These are phyloP conservation scores for Nothoprocta perdicaria DNA, from an alignment of 2,113 vertebrate genomes.

Conservation along the genomic window DNA sequence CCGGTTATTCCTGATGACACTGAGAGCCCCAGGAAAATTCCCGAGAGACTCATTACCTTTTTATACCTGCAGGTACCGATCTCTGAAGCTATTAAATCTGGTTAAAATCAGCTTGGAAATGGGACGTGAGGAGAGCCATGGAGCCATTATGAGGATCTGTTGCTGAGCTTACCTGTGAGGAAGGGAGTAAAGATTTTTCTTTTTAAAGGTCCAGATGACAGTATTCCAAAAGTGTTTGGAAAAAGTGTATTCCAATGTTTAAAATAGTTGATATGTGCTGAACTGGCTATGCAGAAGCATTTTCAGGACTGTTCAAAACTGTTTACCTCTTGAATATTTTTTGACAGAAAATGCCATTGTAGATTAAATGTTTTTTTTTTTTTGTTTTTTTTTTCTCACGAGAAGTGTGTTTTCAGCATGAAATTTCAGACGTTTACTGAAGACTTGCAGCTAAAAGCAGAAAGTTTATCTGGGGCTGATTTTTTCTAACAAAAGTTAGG, in stretches of 20 bases:
- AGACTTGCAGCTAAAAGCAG: not conserved
- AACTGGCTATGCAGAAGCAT: not conserved
- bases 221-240: not conserved
- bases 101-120: not conserved
- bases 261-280: not conserved
- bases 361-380: not conserved
- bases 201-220: not conserved
- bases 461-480: conserved; percentile 5
- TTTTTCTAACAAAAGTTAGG: not conserved
- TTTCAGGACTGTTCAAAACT: conserved; percentile 10
- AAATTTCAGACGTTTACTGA: conserved; percentile 35
- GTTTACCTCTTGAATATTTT: not conserved
- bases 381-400: not conserved
- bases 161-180: not conserved
- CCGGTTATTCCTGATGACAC: not conserved
- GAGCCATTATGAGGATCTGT: not conserved
- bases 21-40: not conserved
- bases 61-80: not conserved
- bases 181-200: not conserved
- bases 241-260: no score
- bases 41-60: not conserved
- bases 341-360: conserved; percentile 18
- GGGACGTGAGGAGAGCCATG: not conserved
- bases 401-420: conserved; percentile 10
- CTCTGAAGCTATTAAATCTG: not conserved